Evolutionary conservation across 1,140 invertebrate species (phyloP).

Genomic region (Dendrolimus punctatus): DNA sequence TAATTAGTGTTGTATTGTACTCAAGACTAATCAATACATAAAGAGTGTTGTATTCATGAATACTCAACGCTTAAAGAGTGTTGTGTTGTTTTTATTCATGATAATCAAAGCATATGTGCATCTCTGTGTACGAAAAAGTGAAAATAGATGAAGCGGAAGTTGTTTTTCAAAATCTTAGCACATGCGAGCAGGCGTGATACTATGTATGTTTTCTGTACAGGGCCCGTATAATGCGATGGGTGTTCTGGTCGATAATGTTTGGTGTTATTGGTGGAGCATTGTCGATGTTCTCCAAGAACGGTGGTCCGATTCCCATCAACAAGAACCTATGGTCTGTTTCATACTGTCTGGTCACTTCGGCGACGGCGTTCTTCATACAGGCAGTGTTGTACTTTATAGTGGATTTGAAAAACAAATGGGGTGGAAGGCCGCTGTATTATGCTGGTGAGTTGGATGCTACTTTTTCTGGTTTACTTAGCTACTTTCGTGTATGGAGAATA

Average conservation of each 20-base stretch:
- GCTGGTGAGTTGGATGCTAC: constrained; percentile 71
- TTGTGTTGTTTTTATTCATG: too few species aligned
- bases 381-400: constrained; percentile 81
- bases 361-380: constrained; percentile 80
- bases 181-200: too few species aligned
- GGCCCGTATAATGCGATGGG: constrained; percentile 78
- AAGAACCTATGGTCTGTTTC: constrained; percentile 91
- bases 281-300: constrained; percentile 80
- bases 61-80: too few species aligned
- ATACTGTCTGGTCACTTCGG: constrained; percentile 82
- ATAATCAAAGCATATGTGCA: too few species aligned
- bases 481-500: too few species aligned
- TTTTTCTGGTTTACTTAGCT: background rate
- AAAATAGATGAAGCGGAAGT: too few species aligned
- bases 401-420: constrained; percentile 82
- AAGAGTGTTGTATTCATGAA: too few species aligned
- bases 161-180: too few species aligned
- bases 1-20: too few species aligned
- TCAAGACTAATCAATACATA: too few species aligned
- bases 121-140: too few species aligned
- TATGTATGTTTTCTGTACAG: constrained; percentile 29
- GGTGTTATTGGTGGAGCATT: constrained; percentile 79
- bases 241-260: constrained; percentile 74
- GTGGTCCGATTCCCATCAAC: constrained; percentile 86
- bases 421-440: constrained; percentile 83